Conservation (phyloP, 2,113 vertebrate species). For the Perognathus longimembris region DNA sequence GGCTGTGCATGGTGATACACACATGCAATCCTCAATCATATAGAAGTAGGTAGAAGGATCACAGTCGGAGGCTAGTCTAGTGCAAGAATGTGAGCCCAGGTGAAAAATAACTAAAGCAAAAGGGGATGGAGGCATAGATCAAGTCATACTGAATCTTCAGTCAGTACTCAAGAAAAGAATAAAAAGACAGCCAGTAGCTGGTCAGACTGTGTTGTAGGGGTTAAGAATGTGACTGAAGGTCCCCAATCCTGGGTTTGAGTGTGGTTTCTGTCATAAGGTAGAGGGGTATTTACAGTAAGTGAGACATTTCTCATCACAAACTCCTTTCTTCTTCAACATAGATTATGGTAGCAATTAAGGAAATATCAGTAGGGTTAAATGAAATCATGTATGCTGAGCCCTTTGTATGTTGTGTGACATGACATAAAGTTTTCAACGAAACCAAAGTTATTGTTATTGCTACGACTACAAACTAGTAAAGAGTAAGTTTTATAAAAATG, state of each 20-base stretch:
- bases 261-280: neutral
- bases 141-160: too few relatives aligned
- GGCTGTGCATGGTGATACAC: too few relatives aligned
- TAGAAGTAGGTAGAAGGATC: too few relatives aligned
- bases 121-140: too few relatives aligned
- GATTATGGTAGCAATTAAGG: neutral
- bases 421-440: neutral
- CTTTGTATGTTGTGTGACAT: neutral
- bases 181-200: too few relatives aligned
- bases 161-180: too few relatives aligned
- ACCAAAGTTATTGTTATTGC: neutral
- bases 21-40: too few relatives aligned
- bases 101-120: too few relatives aligned
- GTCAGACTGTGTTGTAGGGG: too few relatives aligned
- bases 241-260: neutral
- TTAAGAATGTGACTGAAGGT: neutral
- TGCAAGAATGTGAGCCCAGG: too few relatives aligned
- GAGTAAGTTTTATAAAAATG: slow-evolving; percentile 25
- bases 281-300: neutral
- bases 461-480: slow-evolving; percentile 12
- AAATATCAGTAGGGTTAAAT: neutral
- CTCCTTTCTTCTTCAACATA: neutral
- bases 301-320: neutral
- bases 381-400: neutral
- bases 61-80: too few relatives aligned